Percentiles rank a stretch among this genome's conserved stretches.
Conservation (phyloP, 2,113 vertebrate species). For the Bothrops jararaca region DNA sequence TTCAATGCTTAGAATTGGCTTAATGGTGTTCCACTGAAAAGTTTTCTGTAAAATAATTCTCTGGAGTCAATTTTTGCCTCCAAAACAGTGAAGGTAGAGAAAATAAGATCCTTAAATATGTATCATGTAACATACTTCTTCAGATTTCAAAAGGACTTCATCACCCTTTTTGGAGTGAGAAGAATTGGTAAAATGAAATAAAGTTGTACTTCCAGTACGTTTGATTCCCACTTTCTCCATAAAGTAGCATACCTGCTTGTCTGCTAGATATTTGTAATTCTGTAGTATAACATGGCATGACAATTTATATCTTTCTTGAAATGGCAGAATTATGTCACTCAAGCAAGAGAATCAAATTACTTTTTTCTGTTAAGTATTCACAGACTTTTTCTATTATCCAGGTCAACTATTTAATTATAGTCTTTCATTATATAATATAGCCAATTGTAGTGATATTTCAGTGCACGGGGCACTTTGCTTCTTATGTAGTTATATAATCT, state of each 20-base stretch:
- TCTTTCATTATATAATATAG: background rate
- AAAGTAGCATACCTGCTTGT: background rate
- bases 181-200: background rate
- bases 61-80: background rate
- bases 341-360: background rate
- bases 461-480: background rate
- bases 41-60: background rate
- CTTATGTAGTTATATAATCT: conserved; percentile 6
- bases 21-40: background rate
- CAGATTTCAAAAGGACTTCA: background rate
- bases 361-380: conserved; percentile 2
- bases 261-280: conserved; percentile 50
- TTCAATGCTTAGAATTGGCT: background rate
- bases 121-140: background rate
- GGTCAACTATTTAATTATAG: background rate
- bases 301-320: background rate
- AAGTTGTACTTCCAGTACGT: background rate
- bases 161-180: background rate
- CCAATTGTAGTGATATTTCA: background rate
- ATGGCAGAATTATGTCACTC: background rate
- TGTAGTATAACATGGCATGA: conserved; percentile 42
- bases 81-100: background rate
- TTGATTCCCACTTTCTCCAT: background rate
- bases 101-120: background rate
- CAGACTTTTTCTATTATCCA: background rate